A percentile compares a stretch with the other conserved stretches of the same genome.
phyloP scores from a whole-genome alignment of 1,140 invertebrate species.

The Drosophila teissieri region DNA sequence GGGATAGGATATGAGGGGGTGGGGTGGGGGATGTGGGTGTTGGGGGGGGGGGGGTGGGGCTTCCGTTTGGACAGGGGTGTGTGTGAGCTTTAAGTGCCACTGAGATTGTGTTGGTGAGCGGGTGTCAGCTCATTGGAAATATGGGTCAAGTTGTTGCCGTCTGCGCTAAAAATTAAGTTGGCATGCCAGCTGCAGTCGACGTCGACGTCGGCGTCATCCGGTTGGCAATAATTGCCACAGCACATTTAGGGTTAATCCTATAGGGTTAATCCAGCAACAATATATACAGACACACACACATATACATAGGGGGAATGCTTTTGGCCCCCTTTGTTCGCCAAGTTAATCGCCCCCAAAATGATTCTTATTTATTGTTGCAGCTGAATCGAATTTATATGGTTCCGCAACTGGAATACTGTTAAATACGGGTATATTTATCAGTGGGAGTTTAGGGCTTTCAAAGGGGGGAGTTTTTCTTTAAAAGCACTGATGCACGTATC shows the following conservation, averaged over 20 bases:
- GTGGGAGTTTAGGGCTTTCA: neutral
- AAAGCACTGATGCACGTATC: too few relatives aligned
- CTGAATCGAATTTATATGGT: slow-evolving; percentile 43
- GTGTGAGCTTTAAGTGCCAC: slow-evolving; percentile 74
- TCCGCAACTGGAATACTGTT: slow-evolving; percentile 7
- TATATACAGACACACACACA: slow-evolving; percentile 26
- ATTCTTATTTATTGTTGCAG: slow-evolving; percentile 55
- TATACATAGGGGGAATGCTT: slow-evolving; percentile 24
- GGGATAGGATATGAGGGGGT: slow-evolving; percentile 5
- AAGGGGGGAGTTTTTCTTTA: neutral
- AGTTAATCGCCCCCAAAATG: slow-evolving; percentile 46
- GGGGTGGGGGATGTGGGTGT: neutral
- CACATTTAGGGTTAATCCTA: slow-evolving; percentile 80
- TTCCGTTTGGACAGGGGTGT: slow-evolving; percentile 19
- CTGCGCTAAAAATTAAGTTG: slow-evolving; percentile 79
- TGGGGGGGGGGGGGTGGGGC: neutral
- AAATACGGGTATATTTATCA: slow-evolving; percentile 16
- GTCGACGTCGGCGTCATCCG: slow-evolving; percentile 49
- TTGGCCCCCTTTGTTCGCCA: neutral
- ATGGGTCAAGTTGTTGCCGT: slow-evolving; percentile 82
- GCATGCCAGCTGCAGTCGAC: slow-evolving; percentile 47
- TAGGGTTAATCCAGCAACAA: slow-evolving; percentile 47
- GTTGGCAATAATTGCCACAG: slow-evolving; percentile 77
- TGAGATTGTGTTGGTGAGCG: slow-evolving; percentile 41
- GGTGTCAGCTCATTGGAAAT: slow-evolving; percentile 68